These are phyloP conservation scores for Zonitis immaculata DNA, from an alignment of 2,888 invertebrate species.

Conservation along the genomic window DNA sequence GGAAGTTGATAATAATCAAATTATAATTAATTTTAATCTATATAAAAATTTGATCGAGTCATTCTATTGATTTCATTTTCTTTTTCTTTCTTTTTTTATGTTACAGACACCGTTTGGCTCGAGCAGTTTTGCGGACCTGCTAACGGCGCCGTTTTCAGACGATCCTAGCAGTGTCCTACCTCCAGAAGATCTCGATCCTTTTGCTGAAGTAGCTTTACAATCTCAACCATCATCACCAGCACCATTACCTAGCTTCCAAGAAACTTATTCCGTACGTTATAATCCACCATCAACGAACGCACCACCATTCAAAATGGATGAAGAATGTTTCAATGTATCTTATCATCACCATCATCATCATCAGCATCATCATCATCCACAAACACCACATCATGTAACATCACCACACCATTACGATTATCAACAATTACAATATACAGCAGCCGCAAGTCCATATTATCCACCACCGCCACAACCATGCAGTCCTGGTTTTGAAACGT, in stretches of 20 bases:
- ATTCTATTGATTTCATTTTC: too few species aligned
- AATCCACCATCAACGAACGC: slow-evolving; percentile 49
- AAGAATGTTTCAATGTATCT: slow-evolving; percentile 70
- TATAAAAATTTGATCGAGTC: too few species aligned
- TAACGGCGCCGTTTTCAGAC: slow-evolving; percentile 69
- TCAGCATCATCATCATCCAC: slow-evolving; percentile 47
- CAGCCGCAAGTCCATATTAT: slow-evolving; percentile 52
- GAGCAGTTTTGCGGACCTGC: slow-evolving; percentile 71
- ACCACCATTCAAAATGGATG: slow-evolving; percentile 76
- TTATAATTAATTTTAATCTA: too few species aligned
- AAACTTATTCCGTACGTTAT: slow-evolving; percentile 77
- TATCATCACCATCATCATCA: too few species aligned
- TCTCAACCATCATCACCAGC: slow-evolving; percentile 50
- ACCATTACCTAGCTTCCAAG: slow-evolving; percentile 79
- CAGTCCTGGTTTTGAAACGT: slow-evolving; percentile 51
- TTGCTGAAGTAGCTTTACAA: slow-evolving; percentile 60
- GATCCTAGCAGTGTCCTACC: slow-evolving; percentile 61
- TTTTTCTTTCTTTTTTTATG: too few species aligned
- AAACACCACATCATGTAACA: slow-evolving; percentile 52
- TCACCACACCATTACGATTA: slow-evolving; percentile 58
- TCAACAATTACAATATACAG: slow-evolving; percentile 55
- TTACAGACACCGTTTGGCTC: slow-evolving; percentile 77
- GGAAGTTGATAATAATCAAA: too few species aligned
- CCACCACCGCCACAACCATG: slow-evolving; percentile 56
- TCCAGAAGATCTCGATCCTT: slow-evolving; percentile 70